Evolutionary conservation across 1,140 invertebrate species (phyloP).

Genomic region (Nephotettix cincticeps): DNA sequence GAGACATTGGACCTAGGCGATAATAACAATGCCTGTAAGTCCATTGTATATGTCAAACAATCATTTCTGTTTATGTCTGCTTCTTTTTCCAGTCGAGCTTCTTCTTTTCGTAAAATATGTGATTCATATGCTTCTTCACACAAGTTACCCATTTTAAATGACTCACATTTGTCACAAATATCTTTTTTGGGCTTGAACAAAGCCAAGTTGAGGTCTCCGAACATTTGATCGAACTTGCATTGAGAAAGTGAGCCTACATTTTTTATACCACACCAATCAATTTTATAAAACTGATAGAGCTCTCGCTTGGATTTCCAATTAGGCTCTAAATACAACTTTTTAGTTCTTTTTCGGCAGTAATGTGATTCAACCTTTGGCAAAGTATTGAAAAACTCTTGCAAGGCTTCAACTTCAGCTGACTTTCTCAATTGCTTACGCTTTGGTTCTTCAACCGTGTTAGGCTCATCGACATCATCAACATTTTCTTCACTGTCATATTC

Average conservation of each 20-base stretch:
- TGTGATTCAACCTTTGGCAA: slow-evolving; percentile 23
- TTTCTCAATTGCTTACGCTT: not conserved
- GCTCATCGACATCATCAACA: not conserved
- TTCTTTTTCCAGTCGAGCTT: slow-evolving; percentile 38
- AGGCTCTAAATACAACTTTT: slow-evolving; percentile 24
- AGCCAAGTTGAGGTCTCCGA: slow-evolving; percentile 41
- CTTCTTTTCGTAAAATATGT: slow-evolving; percentile 39
- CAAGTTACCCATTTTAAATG: slow-evolving; percentile 42
- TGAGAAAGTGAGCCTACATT: slow-evolving; percentile 21
- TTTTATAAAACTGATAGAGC: slow-evolving; percentile 24
- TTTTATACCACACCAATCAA: slow-evolving; percentile 25
- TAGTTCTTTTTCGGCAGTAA: slow-evolving; percentile 22
- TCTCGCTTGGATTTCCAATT: slow-evolving; percentile 26
- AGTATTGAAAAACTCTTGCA: slow-evolving; percentile 12
- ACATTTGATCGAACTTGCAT: slow-evolving; percentile 31
- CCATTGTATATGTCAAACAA: slow-evolving; percentile 38
- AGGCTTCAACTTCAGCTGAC: not conserved
- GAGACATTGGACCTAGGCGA: slow-evolving; percentile 17
- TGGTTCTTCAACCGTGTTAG: no score
- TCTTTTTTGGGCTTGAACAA: slow-evolving; percentile 46
- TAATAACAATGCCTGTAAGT: slow-evolving; percentile 35
- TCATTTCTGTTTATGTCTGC: slow-evolving; percentile 33
- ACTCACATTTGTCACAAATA: slow-evolving; percentile 44
- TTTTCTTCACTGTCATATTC: not conserved
- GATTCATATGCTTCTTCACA: slow-evolving; percentile 39